Base-by-base conservation (phyloP, 2,888 invertebrate genomes). In the Thera britannica region DNA sequence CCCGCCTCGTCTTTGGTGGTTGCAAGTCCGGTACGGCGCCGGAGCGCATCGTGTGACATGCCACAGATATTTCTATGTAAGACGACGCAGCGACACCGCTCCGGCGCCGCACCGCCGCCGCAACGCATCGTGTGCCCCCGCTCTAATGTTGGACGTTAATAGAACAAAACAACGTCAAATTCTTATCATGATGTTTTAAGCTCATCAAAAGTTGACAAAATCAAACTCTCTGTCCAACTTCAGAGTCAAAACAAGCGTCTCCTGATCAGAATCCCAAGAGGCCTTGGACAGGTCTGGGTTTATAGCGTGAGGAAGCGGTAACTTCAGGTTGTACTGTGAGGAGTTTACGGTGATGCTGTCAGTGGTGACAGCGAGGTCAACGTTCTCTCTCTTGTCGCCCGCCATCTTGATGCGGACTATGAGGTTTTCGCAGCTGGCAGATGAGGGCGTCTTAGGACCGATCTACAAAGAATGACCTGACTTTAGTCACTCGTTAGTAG, bases 361-460 rank as follows among this genome's bases (percentile, higher is more conserved):
- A 48, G 94, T 93, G 11, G 94, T 94, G 3, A 96, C 96, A 71
- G 96, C 95, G 56, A 98, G 90, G 73, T 97, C 96, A 68, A 98
- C 95, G 80, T 96, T 96, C 74, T 96, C 95, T 56, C 95, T 95
- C 70, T 95, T 95, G 82, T 98, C 98, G 2, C 95, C 96, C 0
- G 97, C 97, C 84, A 98, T 90, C 77, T 95, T 92, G 12, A 98
- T 95, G 69, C 95, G 94, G 36, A 98, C 92, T n/a, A 97, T 94
- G 89, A 98, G 95, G 85, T 97, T 96, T 87, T 98, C 98, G 89
- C 98, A 98, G 81, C 98, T 97, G 2, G 97, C 95, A 0, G 97
- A 96, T 2, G 95, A 92, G 23, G 96, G 95, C 0, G 96, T 97
- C 85, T 97, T 97, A 70, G 96, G 96, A 0, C 97, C 96, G 94